These are phyloP conservation scores for Coranthus polyacanthus DNA, from an alignment of 2,797 vertebrate genomes.

Conservation along the genomic window DNA sequence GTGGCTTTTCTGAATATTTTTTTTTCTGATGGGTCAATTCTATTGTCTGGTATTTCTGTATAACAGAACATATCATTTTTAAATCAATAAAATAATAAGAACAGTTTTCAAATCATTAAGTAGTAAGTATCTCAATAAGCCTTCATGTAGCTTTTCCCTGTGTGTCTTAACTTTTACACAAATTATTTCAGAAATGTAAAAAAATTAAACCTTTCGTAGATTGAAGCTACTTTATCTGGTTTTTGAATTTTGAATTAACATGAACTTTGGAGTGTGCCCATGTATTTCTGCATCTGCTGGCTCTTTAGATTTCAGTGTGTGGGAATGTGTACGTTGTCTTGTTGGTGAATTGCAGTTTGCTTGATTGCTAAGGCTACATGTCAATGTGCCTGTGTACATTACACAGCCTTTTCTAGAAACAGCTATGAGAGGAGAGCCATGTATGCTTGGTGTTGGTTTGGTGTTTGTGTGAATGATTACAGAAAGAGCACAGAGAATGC, in stretches of 20 bases:
- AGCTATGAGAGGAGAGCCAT: slow-evolving; percentile 2
- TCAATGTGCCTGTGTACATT: slow-evolving; percentile 30
- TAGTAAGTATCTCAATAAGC: too few relatives aligned
- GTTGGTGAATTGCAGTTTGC: slow-evolving; percentile 10
- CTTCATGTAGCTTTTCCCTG: too few relatives aligned
- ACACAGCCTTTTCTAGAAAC: slow-evolving; percentile 20
- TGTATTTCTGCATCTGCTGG: background rate
- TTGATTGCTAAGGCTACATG: slow-evolving; percentile 17
- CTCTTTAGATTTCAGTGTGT: background rate
- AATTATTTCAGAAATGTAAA: too few relatives aligned
- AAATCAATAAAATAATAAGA: too few relatives aligned
- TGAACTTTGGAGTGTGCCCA: background rate
- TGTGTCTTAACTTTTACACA: too few relatives aligned
- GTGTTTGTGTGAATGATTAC: slow-evolving; percentile 30
- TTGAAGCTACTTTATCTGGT: too few relatives aligned
- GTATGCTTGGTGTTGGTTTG: slow-evolving; percentile 6
- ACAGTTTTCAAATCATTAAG: too few relatives aligned
- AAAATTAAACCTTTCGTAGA: too few relatives aligned
- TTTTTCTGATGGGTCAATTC: too few relatives aligned
- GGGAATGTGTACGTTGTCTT: slow-evolving; percentile 17
- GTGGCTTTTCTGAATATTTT: too few relatives aligned
- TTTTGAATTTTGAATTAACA: background rate
- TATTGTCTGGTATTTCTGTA: too few relatives aligned
- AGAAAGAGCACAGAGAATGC: slow-evolving; percentile 46
- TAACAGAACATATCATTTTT: too few relatives aligned